A percentile compares a stretch with the other conserved stretches of the same genome.
These are phyloP conservation scores for Conchocele bisecta DNA, from an alignment of 2,888 invertebrate genomes.

Conservation along the genomic window DNA sequence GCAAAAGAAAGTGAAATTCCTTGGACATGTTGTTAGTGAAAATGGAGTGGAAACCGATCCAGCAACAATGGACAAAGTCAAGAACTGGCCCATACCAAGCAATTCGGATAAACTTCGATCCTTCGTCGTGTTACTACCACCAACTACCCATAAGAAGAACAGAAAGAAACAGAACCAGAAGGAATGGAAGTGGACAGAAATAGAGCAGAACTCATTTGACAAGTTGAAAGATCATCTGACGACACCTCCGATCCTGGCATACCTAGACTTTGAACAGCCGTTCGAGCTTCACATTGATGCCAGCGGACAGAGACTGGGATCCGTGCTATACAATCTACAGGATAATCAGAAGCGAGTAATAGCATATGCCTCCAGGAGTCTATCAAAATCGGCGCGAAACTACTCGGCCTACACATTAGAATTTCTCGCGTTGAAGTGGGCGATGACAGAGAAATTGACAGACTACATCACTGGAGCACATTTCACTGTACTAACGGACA, in stretches of 20 bases:
- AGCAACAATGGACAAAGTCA: not conserved
- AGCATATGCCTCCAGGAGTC: constrained; percentile 36
- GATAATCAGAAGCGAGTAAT: constrained; percentile 27
- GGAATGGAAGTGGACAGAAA: constrained; percentile 9
- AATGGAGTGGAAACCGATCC: constrained; percentile 8
- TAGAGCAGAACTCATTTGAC: constrained; percentile 1
- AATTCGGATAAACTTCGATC: constrained; percentile 1
- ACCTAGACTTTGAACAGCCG: constrained; percentile 22
- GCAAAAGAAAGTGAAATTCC: not conserved
- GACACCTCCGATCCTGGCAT: constrained; percentile 25
- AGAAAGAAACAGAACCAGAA: not conserved
- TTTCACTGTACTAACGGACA: constrained; percentile 40
- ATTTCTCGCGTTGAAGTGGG: constrained; percentile 47
- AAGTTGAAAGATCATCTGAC: constrained; percentile 7
- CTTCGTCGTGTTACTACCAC: not conserved
- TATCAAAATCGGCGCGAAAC: constrained; percentile 29
- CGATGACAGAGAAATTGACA: constrained; percentile 41
- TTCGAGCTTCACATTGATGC: constrained; percentile 49
- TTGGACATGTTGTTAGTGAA: not conserved
- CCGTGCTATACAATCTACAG: constrained; percentile 39
- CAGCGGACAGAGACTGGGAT: constrained; percentile 18
- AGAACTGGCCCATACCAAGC: constrained; percentile 11
- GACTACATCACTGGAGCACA: constrained; percentile 25
- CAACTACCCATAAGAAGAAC: not conserved
- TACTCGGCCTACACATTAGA: constrained; percentile 46